Evolutionary conservation across 1,140 invertebrate genomes (phyloP).

Genomic region (Megathymus violae): DNA sequence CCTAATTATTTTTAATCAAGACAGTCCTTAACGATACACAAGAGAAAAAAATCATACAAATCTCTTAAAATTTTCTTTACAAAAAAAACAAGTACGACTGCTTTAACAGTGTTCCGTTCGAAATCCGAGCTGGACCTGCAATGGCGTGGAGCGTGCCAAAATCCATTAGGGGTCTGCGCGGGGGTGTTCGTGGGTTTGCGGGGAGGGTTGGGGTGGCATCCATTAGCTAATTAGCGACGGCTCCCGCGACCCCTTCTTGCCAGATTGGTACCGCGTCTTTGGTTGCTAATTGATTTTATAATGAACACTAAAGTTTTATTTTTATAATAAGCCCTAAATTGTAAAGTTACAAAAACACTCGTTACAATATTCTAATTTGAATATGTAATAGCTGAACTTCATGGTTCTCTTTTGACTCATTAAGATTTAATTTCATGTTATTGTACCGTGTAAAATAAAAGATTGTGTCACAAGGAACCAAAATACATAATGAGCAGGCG

Average conservation of each 20-base stretch:
- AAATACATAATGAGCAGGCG: no score
- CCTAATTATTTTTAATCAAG: no score
- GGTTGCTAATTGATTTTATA: constrained; percentile 65
- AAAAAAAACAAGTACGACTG: neutral
- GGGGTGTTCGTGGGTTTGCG: neutral
- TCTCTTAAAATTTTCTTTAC: no score
- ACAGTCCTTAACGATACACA: no score
- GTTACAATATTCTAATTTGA: no score
- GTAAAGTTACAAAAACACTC: no score
- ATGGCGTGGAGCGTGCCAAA: constrained; percentile 65
- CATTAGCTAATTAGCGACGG: constrained; percentile 76
- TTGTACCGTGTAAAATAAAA: no score
- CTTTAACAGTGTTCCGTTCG: constrained; percentile 16
- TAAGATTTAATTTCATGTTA: no score
- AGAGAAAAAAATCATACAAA: no score
- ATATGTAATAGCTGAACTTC: no score
- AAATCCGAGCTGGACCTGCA: constrained; percentile 66
- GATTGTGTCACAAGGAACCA: no score
- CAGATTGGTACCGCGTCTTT: constrained; percentile 70
- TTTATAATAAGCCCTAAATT: constrained; percentile 1
- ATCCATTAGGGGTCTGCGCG: constrained; percentile 65
- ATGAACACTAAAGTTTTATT: neutral
- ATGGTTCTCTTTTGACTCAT: no score
- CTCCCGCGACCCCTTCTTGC: constrained; percentile 70
- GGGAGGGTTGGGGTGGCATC: constrained; percentile 50